Percentiles rank a stretch among this genome's conserved stretches.
These are phyloP conservation scores for Chaitophorus viminalis DNA, from an alignment of 2,888 invertebrate genomes.

Conservation along the genomic window DNA sequence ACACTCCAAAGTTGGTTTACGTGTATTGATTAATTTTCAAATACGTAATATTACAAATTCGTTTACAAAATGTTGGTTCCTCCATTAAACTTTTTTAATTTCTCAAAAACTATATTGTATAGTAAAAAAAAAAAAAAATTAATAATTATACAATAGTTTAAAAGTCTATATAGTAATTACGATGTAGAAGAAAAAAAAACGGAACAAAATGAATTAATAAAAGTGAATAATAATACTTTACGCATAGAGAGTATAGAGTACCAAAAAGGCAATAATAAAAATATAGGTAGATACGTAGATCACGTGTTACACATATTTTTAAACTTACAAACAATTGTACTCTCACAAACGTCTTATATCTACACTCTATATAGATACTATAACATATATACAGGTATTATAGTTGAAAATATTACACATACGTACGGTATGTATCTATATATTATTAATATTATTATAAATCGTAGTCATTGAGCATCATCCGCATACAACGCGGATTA, in stretches of 20 bases:
- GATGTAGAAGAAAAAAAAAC: neutral
- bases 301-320: neutral
- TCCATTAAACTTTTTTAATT: neutral
- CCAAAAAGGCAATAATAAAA: neutral
- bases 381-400: neutral
- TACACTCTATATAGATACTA: neutral
- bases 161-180: neutral
- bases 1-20: neutral
- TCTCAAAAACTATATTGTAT: no score
- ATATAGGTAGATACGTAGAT: neutral
- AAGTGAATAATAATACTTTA: neutral
- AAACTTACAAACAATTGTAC: neutral
- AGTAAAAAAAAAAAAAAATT: neutral
- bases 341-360: neutral
- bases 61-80: neutral
- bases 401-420: neutral
- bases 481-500: no score
- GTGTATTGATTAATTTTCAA: neutral
- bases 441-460: no score
- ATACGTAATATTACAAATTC: neutral
- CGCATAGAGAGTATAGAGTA: neutral
- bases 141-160: neutral
- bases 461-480: no score
- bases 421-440: no score
- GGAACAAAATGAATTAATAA: neutral